Base-by-base conservation (phyloP, 2,797 vertebrate species). In the Thaleichthys pacificus region DNA sequence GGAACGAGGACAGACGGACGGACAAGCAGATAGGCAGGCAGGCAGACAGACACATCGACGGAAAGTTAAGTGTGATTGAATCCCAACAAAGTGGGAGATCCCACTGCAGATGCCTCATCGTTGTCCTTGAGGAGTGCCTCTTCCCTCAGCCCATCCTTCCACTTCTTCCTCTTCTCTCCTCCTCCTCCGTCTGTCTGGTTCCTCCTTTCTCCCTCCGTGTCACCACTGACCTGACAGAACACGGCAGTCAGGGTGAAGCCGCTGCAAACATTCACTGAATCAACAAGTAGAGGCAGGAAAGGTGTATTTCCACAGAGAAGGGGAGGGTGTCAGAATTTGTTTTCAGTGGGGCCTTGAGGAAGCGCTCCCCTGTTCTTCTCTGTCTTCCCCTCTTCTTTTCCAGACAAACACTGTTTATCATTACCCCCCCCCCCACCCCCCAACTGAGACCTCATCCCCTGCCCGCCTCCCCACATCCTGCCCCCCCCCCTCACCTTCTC, bases 361-460 rank as follows among this genome's bases (percentile, higher is more conserved):
- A 54, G 17, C 51, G 1, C 17, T 0, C 35, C 70, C 47, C 19
- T 5, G 14, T 12, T 5, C n/a, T 7, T 22, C 12, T 51, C 49
- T 14, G 38, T 47, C 32, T 58, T 30, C 28, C 17, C 21, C 17
- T 57, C 8, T 68, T 21, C 35, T 42, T 76, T 6, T 5, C 12
- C 79, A 81, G 68, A 78, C 78, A 80, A 87, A 77, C 78, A 76
- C 81, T 73, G 85, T 91, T 89, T 82, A 85, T 91, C 89, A 87
- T 89, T 87, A 85, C 83, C 86, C 71, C 81, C 47, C 85, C 83
- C 86, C 88, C 83, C 86, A 82, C 87, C 81, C 61, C 85, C 83
- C 90, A 91, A 88, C 91, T 91, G 91, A 91, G 89, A 89, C 90
- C 81, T 91, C 89, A 89, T 85, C 89, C 88, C 79, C 81, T 86